Conservation (phyloP, 2,113 vertebrate species). For the Macquaria ambigua region DNA sequence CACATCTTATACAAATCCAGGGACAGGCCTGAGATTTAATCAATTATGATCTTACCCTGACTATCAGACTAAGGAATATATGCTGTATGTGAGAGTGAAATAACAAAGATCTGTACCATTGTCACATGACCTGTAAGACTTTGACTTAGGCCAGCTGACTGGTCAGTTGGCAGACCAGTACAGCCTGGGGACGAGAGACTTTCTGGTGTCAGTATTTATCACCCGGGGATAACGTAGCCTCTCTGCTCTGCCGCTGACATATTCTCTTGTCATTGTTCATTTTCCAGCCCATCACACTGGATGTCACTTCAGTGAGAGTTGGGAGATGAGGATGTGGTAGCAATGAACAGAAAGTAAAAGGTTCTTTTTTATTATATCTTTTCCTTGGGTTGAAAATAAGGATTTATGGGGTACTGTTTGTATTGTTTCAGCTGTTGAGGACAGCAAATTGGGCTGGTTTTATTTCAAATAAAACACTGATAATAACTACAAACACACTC, state of each 20-base stretch:
- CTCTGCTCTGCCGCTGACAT: background rate
- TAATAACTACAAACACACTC: background rate
- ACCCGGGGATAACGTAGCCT: background rate
- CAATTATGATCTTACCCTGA: background rate
- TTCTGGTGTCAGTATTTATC: constrained; percentile 6
- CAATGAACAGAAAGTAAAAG: background rate
- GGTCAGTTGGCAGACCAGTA: background rate
- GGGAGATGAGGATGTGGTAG: background rate
- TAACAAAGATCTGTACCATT: background rate
- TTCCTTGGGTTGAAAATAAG: background rate
- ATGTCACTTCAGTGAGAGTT: background rate
- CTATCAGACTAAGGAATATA: background rate
- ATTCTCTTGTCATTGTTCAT: constrained; percentile 12
- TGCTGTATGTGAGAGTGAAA: background rate
- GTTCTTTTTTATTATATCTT: background rate
- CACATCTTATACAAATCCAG: background rate
- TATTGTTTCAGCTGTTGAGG: background rate
- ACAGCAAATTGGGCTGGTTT: background rate
- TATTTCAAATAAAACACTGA: background rate
- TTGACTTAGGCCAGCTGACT: background rate
- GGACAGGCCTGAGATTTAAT: background rate
- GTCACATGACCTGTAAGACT: background rate
- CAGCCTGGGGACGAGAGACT: too few relatives aligned
- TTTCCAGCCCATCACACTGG: constrained; percentile 13
- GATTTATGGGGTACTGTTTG: background rate